Evolutionary conservation across 2,113 vertebrate genomes (phyloP).

Genomic region (Carollia perspicillata): DNA sequence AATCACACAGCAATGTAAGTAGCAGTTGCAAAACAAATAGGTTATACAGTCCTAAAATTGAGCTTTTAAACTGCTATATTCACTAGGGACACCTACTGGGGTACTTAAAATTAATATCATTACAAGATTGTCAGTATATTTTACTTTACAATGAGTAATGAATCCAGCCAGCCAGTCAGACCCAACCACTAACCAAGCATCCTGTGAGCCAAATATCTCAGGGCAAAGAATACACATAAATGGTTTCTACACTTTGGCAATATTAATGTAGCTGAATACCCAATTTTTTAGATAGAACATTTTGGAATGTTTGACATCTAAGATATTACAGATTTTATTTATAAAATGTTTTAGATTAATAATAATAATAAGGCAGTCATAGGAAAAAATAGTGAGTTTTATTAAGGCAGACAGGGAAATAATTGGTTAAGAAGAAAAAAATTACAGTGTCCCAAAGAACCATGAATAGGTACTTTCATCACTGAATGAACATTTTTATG

Average conservation of each 20-base stretch:
- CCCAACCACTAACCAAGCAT: neutral
- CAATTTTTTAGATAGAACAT: neutral
- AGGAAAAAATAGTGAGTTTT: neutral
- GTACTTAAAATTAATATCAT: conserved; percentile 17
- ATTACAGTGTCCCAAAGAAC: neutral
- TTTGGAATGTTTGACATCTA: neutral
- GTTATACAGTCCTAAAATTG: neutral
- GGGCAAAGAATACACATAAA: neutral
- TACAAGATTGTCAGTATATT: neutral
- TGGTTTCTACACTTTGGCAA: neutral
- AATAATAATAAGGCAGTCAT: neutral
- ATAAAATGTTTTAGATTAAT: neutral
- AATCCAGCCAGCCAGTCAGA: neutral
- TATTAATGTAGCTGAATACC: neutral
- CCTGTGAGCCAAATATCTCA: neutral
- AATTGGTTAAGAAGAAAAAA: neutral
- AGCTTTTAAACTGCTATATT: neutral
- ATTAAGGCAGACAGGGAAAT: neutral
- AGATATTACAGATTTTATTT: neutral
- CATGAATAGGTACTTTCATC: neutral
- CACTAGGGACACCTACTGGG: neutral
- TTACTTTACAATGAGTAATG: neutral
- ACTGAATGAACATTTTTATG: neutral
- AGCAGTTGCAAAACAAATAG: neutral
- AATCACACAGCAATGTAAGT: neutral